These are phyloP conservation scores for Blennius ocellaris DNA, from an alignment of 2,113 vertebrate genomes.

Conservation along the genomic window DNA sequence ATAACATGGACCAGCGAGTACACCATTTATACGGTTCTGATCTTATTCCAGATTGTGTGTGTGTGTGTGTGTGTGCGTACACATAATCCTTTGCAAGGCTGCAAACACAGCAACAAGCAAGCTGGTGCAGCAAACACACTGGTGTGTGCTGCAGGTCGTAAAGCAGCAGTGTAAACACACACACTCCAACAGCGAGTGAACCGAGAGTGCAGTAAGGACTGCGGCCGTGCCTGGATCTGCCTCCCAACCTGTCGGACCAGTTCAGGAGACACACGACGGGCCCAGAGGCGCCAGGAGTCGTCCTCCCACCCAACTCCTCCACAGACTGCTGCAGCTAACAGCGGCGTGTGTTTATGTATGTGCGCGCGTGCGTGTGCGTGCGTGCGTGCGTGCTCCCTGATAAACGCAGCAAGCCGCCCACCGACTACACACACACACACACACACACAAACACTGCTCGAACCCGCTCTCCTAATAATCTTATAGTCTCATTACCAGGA, in stretches of 20 bases:
- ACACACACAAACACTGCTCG: background rate
- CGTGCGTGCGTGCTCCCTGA: no score
- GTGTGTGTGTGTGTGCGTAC: conserved; percentile 10
- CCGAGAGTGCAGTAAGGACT: conserved; percentile 15
- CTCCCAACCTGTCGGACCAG: conserved; percentile 75
- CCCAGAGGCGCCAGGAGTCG: conserved; percentile 61
- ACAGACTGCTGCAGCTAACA: conserved; percentile 36
- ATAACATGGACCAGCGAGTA: background rate
- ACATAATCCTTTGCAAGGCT: conserved; percentile 38
- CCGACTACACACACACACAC: no score
- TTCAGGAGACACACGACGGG: conserved; percentile 57
- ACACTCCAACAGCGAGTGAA: conserved; percentile 14
- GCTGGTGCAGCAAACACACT: conserved; percentile 24
- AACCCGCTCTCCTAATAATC: conserved; percentile 26
- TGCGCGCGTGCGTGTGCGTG: no score
- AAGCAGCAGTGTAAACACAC: conserved; percentile 36
- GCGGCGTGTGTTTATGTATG: background rate
- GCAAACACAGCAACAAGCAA: conserved; percentile 25
- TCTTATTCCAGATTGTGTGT: conserved; percentile 8
- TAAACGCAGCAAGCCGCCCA: no score
- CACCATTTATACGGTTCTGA: conserved; percentile 5
- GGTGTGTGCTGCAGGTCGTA: no score
- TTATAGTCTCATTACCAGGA: conserved; percentile 46
- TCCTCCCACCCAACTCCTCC: conserved; percentile 25
- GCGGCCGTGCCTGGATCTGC: conserved; percentile 38